Evolutionary conservation across 2,797 vertebrate genomes (phyloP).

Genomic region (Neoniphon sammara): DNA sequence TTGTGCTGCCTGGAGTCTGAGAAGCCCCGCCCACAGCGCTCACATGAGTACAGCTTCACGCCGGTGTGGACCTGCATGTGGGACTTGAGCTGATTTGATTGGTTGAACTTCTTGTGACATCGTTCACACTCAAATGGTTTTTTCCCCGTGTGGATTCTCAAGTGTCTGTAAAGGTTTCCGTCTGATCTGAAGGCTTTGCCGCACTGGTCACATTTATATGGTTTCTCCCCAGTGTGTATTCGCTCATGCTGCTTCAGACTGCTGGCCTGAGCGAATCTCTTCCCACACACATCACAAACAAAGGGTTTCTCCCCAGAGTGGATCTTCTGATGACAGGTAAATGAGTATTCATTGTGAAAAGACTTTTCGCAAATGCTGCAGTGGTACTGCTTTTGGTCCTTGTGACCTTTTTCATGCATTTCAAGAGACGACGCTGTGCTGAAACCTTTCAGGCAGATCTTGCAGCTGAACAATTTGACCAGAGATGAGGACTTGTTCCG

Average conservation of each 20-base stretch:
- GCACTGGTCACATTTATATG: slow-evolving; percentile 82
- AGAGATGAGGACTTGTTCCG: slow-evolving; percentile 48
- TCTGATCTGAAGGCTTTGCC: slow-evolving; percentile 79
- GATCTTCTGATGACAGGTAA: slow-evolving; percentile 77
- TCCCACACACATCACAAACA: slow-evolving; percentile 79
- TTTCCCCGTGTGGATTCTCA: slow-evolving; percentile 78
- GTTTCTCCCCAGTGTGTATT: slow-evolving; percentile 83
- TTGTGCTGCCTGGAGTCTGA: slow-evolving; percentile 75
- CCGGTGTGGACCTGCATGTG: slow-evolving; percentile 85
- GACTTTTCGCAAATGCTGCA: slow-evolving; percentile 79
- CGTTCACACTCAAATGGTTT: slow-evolving; percentile 79
- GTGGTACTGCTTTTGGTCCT: slow-evolving; percentile 79
- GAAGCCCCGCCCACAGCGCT: slow-evolving; percentile 70
- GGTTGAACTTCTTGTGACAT: slow-evolving; percentile 82
- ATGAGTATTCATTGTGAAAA: slow-evolving; percentile 81
- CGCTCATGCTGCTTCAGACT: slow-evolving; percentile 79
- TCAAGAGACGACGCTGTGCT: slow-evolving; percentile 70
- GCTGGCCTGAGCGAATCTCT: slow-evolving; percentile 75
- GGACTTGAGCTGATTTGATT: slow-evolving; percentile 83
- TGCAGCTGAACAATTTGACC: slow-evolving; percentile 75
- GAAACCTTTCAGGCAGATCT: slow-evolving; percentile 77
- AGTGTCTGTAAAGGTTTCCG: slow-evolving; percentile 81
- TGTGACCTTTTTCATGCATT: slow-evolving; percentile 79
- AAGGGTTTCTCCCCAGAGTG: slow-evolving; percentile 81
- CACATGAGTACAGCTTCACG: slow-evolving; percentile 80